phyloP scores from a whole-genome alignment of 2,888 invertebrate genomes.

The Ecliptopera silaceata region DNA sequence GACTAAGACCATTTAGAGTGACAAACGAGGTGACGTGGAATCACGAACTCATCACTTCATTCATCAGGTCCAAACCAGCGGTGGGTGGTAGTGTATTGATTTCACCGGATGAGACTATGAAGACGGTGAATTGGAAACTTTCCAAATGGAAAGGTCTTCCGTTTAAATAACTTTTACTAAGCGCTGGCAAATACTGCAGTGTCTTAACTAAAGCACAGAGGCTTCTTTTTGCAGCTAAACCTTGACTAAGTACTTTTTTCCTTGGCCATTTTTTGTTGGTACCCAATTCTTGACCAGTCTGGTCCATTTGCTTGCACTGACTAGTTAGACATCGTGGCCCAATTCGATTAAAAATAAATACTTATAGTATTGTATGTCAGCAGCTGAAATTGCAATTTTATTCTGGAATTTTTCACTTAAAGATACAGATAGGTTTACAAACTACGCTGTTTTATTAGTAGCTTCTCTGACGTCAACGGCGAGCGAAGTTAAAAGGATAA shows the following conservation, averaged over 20 bases:
- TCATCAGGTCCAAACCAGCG: too few species aligned
- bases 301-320: too few species aligned
- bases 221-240: background rate
- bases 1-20: too few species aligned
- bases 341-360: too few species aligned
- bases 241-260: background rate
- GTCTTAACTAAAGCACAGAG: background rate
- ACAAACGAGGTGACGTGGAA: too few species aligned
- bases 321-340: too few species aligned
- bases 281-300: too few species aligned
- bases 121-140: slow-evolving; percentile 3
- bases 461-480: slow-evolving; percentile 11
- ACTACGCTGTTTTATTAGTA: background rate
- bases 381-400: too few species aligned
- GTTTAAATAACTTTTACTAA: slow-evolving; percentile 16
- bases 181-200: slow-evolving; percentile 10
- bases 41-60: too few species aligned
- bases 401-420: background rate
- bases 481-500: background rate
- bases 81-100: too few species aligned
- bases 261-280: background rate
- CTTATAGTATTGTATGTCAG: too few species aligned
- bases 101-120: too few species aligned
- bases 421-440: background rate
- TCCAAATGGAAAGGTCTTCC: slow-evolving; percentile 21